Conservation (phyloP, 2,888 invertebrate genomes). For the Trissolcus brochymenae region DNA sequence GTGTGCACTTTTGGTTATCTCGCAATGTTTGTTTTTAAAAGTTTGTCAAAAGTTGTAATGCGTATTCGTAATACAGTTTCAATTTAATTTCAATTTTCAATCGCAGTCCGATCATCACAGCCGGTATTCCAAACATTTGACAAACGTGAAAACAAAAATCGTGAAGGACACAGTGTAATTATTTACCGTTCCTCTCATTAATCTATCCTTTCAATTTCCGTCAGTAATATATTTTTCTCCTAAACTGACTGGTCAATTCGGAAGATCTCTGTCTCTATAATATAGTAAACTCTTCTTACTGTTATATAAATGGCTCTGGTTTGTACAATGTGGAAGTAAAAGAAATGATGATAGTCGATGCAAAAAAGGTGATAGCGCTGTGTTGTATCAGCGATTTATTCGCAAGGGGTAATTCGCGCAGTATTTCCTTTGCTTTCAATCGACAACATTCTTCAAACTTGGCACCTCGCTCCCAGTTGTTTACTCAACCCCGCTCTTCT, state of each 20-base stretch:
- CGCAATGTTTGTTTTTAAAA: too few relatives aligned
- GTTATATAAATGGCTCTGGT: conserved; percentile 11
- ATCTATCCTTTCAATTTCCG: not conserved
- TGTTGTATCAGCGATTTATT: not conserved
- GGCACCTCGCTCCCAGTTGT: too few relatives aligned
- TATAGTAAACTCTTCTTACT: conserved; percentile 10
- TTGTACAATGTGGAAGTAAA: conserved; percentile 16
- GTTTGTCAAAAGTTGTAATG: not conserved
- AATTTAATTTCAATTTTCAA: not conserved
- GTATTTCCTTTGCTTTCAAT: not conserved
- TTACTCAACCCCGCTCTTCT: too few relatives aligned
- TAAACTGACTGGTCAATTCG: conserved; percentile 9
- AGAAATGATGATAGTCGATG: conserved; percentile 10
- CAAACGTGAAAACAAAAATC: conserved; percentile 1
- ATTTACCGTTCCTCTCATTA: not conserved
- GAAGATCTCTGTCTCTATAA: conserved; percentile 12
- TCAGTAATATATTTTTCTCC: not conserved
- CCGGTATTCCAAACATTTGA: not conserved
- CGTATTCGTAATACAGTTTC: not conserved
- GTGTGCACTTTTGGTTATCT: too few relatives aligned
- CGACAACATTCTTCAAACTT: not conserved
- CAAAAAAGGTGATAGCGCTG: conserved; percentile 2
- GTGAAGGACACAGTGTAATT: too few relatives aligned
- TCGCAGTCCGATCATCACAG: not conserved
- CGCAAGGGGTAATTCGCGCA: not conserved